Conservation (phyloP, 2,797 vertebrate species). For the Lutjanus campechanus region DNA sequence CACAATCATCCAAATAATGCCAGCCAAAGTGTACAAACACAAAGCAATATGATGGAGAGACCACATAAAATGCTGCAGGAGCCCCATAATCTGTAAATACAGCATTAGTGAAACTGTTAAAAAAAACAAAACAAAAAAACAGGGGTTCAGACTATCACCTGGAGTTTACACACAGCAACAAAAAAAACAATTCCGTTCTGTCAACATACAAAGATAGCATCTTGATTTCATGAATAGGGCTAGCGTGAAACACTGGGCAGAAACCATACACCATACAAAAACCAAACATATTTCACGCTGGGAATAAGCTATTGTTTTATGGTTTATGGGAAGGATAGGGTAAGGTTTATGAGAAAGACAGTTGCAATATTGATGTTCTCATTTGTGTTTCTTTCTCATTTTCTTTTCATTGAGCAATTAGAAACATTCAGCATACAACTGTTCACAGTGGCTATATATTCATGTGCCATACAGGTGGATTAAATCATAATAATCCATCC, state of each 20-base stretch:
- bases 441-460: too few species aligned
- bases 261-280: neutral
- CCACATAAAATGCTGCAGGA: neutral
- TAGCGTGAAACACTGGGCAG: neutral
- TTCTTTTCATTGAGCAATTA: neutral
- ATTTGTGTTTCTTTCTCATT: neutral
- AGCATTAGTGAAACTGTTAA: neutral
- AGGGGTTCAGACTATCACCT: conserved; percentile 2
- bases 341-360: neutral
- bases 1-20: neutral
- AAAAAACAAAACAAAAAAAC: too few species aligned
- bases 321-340: neutral
- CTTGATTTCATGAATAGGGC: neutral
- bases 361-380: neutral
- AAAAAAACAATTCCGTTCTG: neutral
- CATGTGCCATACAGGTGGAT: too few species aligned
- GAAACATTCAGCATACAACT: too few species aligned
- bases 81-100: neutral
- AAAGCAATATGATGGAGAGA: neutral
- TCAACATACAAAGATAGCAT: neutral
- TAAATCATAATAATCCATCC: too few species aligned
- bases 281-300: neutral
- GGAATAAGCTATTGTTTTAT: conserved; percentile 2
- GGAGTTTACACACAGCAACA: conserved; percentile 5
- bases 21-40: neutral